Percentiles rank a stretch among this genome's conserved stretches.
These are phyloP conservation scores for Hypsibius dujardini DNA, from an alignment of 1,140 invertebrate species.

Conservation along the genomic window DNA sequence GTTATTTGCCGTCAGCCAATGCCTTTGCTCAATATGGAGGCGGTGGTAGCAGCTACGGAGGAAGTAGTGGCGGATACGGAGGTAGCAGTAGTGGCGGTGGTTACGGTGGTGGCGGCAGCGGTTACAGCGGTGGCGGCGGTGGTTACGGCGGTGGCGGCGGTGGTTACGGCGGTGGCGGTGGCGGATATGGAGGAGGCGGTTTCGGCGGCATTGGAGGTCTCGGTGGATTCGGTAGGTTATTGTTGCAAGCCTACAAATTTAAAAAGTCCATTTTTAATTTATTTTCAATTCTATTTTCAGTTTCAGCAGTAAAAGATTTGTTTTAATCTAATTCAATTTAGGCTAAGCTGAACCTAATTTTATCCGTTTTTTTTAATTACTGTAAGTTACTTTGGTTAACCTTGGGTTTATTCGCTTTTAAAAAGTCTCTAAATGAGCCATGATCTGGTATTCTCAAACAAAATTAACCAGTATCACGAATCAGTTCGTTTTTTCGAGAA, in stretches of 20 bases:
- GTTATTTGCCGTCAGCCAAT: background rate
- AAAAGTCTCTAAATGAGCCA: too few species aligned
- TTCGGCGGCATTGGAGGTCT: conserved; percentile 1
- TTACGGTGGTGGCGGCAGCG: conserved; percentile 1
- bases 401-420: too few species aligned
- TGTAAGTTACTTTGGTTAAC: too few species aligned
- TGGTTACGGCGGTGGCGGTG: background rate
- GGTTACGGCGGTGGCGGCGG: background rate
- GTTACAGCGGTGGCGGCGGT: background rate
- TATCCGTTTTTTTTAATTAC: too few species aligned
- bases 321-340: too few species aligned
- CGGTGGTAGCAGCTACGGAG: background rate
- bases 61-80: background rate
- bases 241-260: background rate
- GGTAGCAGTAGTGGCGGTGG: background rate
- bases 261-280: background rate
- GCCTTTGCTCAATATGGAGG: background rate
- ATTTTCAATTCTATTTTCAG: too few species aligned
- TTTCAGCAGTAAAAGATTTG: too few species aligned
- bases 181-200: background rate
- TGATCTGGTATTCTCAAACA: too few species aligned
- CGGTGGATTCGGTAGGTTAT: conserved; percentile 6
- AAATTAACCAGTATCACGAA: too few species aligned
- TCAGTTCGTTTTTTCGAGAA: too few species aligned
- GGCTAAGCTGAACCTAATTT: too few species aligned